Percentiles rank a stretch among this genome's conserved stretches.
Evolutionary conservation across 2,113 vertebrate species (phyloP).

Genomic region (Aphyosemion australe): DNA sequence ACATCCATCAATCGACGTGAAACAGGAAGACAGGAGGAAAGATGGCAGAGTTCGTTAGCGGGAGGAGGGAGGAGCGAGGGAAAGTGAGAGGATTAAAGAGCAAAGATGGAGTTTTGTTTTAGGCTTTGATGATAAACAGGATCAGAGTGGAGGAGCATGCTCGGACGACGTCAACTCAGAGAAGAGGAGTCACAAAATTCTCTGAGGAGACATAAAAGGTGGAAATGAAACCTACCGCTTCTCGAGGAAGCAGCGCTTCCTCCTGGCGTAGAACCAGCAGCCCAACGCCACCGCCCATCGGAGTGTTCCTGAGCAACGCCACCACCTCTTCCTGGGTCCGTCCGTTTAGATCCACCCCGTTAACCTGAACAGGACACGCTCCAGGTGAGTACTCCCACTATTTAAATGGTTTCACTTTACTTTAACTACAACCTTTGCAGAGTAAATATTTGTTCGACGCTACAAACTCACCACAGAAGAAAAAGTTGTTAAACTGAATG

Average conservation of each 20-base stretch:
- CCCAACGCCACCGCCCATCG: conserved; percentile 90
- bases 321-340: conserved; percentile 97
- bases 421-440: too few relatives aligned
- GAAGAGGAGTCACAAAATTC: too few relatives aligned
- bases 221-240: conserved; percentile 80
- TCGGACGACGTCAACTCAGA: too few relatives aligned
- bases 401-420: too few relatives aligned
- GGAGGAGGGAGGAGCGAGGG: not conserved
- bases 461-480: too few relatives aligned
- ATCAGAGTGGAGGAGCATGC: conserved; percentile 23
- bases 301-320: conserved; percentile 89
- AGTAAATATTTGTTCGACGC: too few relatives aligned
- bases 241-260: conserved; percentile 88
- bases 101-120: conserved; percentile 18
- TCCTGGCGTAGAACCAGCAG: conserved; percentile 92
- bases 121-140: conserved; percentile 32
- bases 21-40: conserved; percentile 4
- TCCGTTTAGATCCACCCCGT: conserved; percentile 90
- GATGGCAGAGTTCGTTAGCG: too few relatives aligned
- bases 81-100: not conserved
- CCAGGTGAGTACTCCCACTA: too few relatives aligned
- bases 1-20: conserved; percentile 64
- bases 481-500: too few relatives aligned
- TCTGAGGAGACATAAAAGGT: not conserved
- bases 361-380: conserved; percentile 81